Evolutionary conservation across 2,888 invertebrate genomes (phyloP), one percentile per base, ranked within the genome.

Genomic region (Andrena praecox): DNA sequence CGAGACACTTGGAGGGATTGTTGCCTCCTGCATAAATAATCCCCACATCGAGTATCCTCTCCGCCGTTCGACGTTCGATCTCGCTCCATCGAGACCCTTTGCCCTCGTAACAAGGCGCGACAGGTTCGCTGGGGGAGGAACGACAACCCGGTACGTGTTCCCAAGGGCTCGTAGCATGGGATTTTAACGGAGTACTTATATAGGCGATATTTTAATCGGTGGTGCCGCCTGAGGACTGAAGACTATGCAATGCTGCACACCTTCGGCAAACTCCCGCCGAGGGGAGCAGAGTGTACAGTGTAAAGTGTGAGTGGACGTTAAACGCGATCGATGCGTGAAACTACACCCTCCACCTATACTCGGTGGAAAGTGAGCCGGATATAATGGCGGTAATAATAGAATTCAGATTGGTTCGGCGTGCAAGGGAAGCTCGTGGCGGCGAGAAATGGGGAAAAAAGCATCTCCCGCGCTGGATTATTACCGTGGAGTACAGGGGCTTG

Each of bases 401-500:
- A 77, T 77, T 72, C 54, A 67, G 56, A 80, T 77, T 68, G 69
- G 77, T 68, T 63, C 56, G 27, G 67, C 71, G 66, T 71, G 54
- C n/a, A 59, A 60, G 33, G 48, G 70, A 54, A 60, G 20, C 60
- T 68, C 20, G 66, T 35, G 12, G 35, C 56, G 68, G 59, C 24
- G 20, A 6, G 50, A 68, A 56, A 59, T 48, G 12, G 12, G 42
- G 42, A 31, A 70, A 52, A 59, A 66, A 52, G 33, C 3, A 29
- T 56, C 33, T 54, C 16, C 54, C 4, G 29, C 66, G 66, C 12
- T 27, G 42, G 66, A 56, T 66, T 62, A 68, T 68, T 64, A 42
- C 42, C 3, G 27, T 60, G 59, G 20, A n/a, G 76, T 60, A 52
- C 71, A 60, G 71, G 79, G 85, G 77, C 82, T 79, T 74, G 85